Evolutionary conservation across 2,797 vertebrate species (phyloP).

Genomic region (Poecile montanus): DNA sequence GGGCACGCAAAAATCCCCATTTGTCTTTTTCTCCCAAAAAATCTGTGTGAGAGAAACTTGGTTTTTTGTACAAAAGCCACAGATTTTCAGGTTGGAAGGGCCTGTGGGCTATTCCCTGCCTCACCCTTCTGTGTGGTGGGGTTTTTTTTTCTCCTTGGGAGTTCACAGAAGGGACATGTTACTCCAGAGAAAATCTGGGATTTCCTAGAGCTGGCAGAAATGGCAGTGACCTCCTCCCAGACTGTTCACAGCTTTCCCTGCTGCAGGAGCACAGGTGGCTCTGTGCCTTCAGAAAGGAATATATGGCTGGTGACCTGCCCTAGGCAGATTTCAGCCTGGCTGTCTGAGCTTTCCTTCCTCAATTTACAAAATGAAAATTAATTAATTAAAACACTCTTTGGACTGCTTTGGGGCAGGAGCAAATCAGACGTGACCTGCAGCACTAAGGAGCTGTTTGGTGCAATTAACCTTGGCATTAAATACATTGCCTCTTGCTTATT

Average conservation of each 20-base stretch:
- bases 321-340: not conserved
- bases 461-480: not conserved
- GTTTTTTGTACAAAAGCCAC: not conserved
- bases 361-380: not conserved
- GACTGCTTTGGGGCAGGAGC: not conserved
- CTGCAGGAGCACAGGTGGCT: fast-evolving
- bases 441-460: not conserved
- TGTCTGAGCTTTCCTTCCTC: not conserved
- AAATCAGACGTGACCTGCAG: not conserved
- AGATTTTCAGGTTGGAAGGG: not conserved
- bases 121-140: not conserved
- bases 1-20: fast-evolving
- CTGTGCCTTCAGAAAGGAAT: fast-evolving
- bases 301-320: not conserved
- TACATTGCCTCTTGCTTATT: not conserved
- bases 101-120: fast-evolving
- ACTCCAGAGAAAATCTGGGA: not conserved
- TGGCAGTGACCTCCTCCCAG: not conserved
- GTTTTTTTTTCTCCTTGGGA: not conserved
- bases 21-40: not conserved
- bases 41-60: too few relatives aligned
- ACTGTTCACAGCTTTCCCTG: not conserved
- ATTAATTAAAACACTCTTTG: not conserved
- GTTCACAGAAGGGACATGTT: not conserved
- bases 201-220: not conserved